A percentile compares a stretch with the other conserved stretches of the same genome.
These are phyloP conservation scores for Tiliacea citrago DNA, from an alignment of 2,888 invertebrate genomes.

Conservation along the genomic window DNA sequence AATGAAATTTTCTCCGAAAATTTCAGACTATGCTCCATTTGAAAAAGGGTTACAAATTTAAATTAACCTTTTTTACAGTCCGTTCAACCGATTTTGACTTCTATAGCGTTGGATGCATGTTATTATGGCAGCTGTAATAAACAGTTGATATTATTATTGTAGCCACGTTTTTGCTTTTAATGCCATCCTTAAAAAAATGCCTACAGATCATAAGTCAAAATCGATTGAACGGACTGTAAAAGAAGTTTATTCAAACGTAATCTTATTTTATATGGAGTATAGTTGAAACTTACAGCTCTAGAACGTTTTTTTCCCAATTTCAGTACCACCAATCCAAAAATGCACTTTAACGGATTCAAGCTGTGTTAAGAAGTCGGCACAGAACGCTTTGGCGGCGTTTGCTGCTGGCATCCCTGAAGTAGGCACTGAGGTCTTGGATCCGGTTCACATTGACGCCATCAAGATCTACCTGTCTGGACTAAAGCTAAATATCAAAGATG, in stretches of 20 bases:
- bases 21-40: not conserved
- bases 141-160: too few species aligned
- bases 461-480: slow-evolving; percentile 80
- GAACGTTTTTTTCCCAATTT: slow-evolving; percentile 44
- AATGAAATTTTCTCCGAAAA: not conserved
- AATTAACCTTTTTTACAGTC: too few species aligned
- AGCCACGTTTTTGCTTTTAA: too few species aligned
- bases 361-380: slow-evolving; percentile 74
- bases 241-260: too few species aligned
- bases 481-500: slow-evolving; percentile 74
- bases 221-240: too few species aligned
- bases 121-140: too few species aligned
- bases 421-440: slow-evolving; percentile 76
- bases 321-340: slow-evolving; percentile 77
- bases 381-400: slow-evolving; percentile 67
- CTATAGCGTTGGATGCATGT: too few species aligned
- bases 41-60: too few species aligned
- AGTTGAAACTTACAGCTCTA: not conserved
- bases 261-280: too few species aligned
- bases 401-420: slow-evolving; percentile 76
- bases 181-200: too few species aligned
- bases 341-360: slow-evolving; percentile 73
- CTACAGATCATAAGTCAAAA: too few species aligned
- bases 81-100: too few species aligned
- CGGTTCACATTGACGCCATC: slow-evolving; percentile 73